phyloP scores from a whole-genome alignment of 1,140 invertebrate species.

The Cataglyphis hispanica region DNA sequence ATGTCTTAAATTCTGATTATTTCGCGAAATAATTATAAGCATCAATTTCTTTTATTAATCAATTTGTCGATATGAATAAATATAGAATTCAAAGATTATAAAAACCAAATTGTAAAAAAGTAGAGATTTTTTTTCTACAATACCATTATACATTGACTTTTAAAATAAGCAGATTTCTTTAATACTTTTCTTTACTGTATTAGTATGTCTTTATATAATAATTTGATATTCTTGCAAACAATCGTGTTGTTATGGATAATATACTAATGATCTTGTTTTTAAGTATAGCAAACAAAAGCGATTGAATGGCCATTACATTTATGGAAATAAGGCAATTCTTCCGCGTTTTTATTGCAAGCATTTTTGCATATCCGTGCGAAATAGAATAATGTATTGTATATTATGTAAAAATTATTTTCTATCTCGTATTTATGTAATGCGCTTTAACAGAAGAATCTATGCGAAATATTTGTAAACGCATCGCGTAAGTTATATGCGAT shows the following conservation, averaged over 20 bases:
- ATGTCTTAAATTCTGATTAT: no score
- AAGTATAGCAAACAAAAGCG: background rate
- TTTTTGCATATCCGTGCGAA: background rate
- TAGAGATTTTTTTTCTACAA: no score
- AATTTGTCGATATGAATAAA: no score
- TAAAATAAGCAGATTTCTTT: background rate
- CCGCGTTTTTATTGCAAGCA: background rate
- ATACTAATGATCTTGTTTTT: background rate
- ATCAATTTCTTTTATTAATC: no score
- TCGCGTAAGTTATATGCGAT: background rate
- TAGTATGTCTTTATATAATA: background rate
- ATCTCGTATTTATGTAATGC: background rate
- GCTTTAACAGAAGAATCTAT: background rate
- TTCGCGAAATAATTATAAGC: no score
- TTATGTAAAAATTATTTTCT: conserved; percentile 23
- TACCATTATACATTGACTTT: background rate
- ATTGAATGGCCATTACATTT: background rate
- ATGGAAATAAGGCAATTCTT: background rate
- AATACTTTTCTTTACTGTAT: background rate
- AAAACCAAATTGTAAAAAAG: no score
- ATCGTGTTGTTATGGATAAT: background rate
- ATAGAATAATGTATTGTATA: background rate
- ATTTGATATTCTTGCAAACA: background rate
- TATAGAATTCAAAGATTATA: no score
- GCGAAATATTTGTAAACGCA: background rate